Base-by-base conservation (phyloP, 1,140 invertebrate genomes). In the Gryon sp. region DNA sequence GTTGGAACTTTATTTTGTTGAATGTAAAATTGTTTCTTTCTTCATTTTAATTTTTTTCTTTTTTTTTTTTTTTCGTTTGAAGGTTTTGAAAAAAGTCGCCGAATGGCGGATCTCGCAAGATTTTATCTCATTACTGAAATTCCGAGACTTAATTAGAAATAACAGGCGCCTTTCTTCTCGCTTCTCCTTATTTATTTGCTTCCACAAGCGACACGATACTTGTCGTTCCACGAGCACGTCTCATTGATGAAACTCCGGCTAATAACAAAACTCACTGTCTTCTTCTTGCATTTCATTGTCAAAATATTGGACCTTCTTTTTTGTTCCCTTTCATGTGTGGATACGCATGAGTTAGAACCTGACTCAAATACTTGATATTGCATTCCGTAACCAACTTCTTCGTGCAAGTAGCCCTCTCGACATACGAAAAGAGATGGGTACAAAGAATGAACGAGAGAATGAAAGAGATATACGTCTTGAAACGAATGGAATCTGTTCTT, bases 361-460 rank as follows among this genome's bases (percentile, higher is more conserved):
- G 74, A 78, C 77, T 80, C 78, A 74, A 69, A 53, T 70, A 38
- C 68, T 50, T 28, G 57, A 57, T 79, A 80, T 74, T 57, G 83
- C 83, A 85, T 85, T 84, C 81, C 83, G 72, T 48, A 63, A 75
- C 68, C 79, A 79, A 78, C 82, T 85, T 84, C 80, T 83, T 85
- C 78, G 74, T 77, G 75, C 75, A 26, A 78, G 38, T 72, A 79
- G 82, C 78, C 83, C 80, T 65, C 41, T 14, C 16, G 32, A 32
- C n/a, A 9, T 16, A 9, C 24, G 26, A 52, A 70, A 26, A 14
- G 36, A 59, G 59, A 63, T 30, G 62, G 16, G n/a, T n/a, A n/a
- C n/a, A n/a, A n/a, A n/a, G n/a, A n/a, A n/a, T n/a, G n/a, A n/a
- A n/a, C 40, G 34, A 24, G 45, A 59, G 60, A 14, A 60, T 34